A percentile compares a stretch with the other conserved stretches of the same genome.
phyloP scores from a whole-genome alignment of 2,888 invertebrate genomes.

The Drosophila eohydei region DNA sequence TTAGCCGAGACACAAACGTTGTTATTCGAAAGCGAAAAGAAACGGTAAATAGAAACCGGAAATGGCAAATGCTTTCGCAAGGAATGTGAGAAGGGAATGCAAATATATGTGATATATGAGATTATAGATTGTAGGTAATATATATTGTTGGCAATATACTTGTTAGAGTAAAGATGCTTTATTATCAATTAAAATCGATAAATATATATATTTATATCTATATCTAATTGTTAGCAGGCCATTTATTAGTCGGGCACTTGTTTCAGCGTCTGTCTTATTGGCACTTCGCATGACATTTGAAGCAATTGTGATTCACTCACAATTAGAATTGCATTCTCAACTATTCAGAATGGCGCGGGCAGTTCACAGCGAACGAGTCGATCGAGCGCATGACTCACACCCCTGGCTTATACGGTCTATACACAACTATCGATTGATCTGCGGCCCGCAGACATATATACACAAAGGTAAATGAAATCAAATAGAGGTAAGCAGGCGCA shows the following conservation, averaged over 20 bases:
- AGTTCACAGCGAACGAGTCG: not conserved
- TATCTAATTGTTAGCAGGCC: not conserved
- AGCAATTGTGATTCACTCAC: conserved; percentile 12
- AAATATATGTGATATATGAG: not conserved
- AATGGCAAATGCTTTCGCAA: not conserved
- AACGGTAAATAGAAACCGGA: conserved; percentile 3
- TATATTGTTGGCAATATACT: too few species aligned
- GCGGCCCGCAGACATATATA: not conserved
- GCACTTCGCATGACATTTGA: conserved; percentile 10
- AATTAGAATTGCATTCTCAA: not conserved
- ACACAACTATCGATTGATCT: conserved; percentile 9
- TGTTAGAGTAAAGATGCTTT: too few species aligned
- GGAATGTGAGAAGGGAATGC: not conserved
- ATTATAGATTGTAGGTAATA: too few species aligned
- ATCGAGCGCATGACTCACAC: conserved; percentile 6
- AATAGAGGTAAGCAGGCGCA: not conserved
- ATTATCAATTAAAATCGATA: too few species aligned
- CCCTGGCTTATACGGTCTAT: not conserved
- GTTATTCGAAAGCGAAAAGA: not conserved
- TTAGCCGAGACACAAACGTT: conserved; percentile 11
- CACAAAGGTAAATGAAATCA: not conserved
- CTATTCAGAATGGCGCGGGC: not conserved
- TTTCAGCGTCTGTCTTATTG: not conserved
- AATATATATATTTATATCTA: too few species aligned
- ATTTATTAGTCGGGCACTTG: not conserved